Conservation (phyloP, 2,113 vertebrate genomes). For the Tachysurus vachellii region DNA sequence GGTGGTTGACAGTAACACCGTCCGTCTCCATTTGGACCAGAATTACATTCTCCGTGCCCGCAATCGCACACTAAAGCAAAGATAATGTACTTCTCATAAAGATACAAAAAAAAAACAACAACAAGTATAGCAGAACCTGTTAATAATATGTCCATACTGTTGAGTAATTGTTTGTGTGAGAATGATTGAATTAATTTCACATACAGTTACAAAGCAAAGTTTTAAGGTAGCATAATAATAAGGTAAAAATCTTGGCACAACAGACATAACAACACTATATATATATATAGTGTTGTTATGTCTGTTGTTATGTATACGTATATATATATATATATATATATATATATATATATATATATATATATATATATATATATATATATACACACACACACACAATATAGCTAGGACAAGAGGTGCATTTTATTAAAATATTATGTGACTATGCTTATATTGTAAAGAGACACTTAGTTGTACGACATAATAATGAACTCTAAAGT, state of each 20-base stretch:
- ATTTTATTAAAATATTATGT: not conserved
- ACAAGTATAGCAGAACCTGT: not conserved
- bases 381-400: no score
- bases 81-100: not conserved
- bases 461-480: not conserved
- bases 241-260: no score
- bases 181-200: not conserved
- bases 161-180: not conserved
- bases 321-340: no score
- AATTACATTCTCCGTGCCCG: conserved; percentile 78
- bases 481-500: not conserved
- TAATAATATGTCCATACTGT: not conserved
- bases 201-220: not conserved
- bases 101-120: not conserved
- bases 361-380: not conserved
- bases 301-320: no score
- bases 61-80: conserved; percentile 82
- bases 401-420: not conserved
- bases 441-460: not conserved
- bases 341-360: no score
- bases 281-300: no score
- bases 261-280: no score
- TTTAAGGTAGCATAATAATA: not conserved
- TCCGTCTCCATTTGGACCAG: conserved; percentile 76
- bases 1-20: conserved; percentile 87